A percentile compares a stretch with the other conserved stretches of the same genome.
Evolutionary conservation across 2,797 vertebrate genomes (phyloP).

Genomic region (Typhlichthys subterraneus): DNA sequence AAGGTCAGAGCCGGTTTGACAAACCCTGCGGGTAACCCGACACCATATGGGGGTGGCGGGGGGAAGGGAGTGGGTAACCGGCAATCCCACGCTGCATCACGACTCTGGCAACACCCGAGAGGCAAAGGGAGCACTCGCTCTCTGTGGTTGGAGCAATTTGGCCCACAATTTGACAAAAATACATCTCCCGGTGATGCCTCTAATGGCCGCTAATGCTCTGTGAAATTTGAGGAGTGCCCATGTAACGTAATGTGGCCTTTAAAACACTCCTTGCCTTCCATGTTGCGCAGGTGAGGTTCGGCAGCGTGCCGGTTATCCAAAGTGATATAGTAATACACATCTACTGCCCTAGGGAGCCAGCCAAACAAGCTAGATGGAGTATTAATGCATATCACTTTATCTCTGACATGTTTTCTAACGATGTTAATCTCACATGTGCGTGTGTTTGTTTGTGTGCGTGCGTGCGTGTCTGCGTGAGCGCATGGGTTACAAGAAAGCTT

Average conservation of each 20-base stretch:
- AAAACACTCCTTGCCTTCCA: not conserved
- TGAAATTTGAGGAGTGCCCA: not conserved
- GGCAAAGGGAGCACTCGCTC: slow-evolving; percentile 9
- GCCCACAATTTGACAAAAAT: slow-evolving; percentile 7
- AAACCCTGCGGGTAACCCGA: slow-evolving; percentile 88
- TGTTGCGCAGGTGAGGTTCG: slow-evolving; percentile 64
- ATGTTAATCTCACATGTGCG: slow-evolving; percentile 52
- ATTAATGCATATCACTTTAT: slow-evolving; percentile 94
- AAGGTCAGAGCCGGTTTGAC: slow-evolving; percentile 99
- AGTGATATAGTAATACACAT: slow-evolving; percentile 99
- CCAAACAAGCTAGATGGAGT: slow-evolving; percentile 87
- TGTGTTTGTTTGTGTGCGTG: slow-evolving; percentile 34
- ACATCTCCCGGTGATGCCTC: not conserved
- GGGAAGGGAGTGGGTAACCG: slow-evolving; percentile 85
- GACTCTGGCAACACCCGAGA: slow-evolving; percentile 52
- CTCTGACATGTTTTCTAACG: slow-evolving; percentile 76
- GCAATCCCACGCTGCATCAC: slow-evolving; percentile 79
- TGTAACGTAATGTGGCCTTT: not conserved
- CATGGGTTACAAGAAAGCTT: slow-evolving; percentile 53
- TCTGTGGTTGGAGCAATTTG: slow-evolving; percentile 7
- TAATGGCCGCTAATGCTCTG: not conserved
- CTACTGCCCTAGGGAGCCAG: slow-evolving; percentile 85
- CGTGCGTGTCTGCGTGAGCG: slow-evolving; percentile 77
- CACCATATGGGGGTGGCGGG: slow-evolving; percentile 53
- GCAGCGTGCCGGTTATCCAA: slow-evolving; percentile 95